Percentiles rank a stretch among this genome's conserved stretches.
Conservation (phyloP, 2,113 vertebrate species). For the Sphaerodactylus townsendi region DNA sequence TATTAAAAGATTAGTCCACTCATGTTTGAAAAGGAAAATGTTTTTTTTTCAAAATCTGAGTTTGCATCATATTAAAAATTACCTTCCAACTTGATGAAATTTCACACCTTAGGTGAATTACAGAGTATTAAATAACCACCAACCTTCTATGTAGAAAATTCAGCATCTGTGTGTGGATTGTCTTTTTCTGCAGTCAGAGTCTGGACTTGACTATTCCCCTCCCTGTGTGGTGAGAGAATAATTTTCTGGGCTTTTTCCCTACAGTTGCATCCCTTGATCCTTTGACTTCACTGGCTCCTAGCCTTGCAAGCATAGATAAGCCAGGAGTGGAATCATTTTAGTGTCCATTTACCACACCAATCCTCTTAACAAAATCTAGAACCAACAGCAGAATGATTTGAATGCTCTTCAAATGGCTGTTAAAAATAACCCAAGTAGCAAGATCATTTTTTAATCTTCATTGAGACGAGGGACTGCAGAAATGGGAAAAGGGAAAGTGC, state of each 20-base stretch:
- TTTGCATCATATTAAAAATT: constrained; percentile 53
- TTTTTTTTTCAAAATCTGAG: constrained; percentile 24
- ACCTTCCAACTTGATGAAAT: constrained; percentile 53
- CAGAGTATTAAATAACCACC: neutral
- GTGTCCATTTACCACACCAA: no score
- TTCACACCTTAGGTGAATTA: constrained; percentile 2
- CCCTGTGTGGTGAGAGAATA: neutral
- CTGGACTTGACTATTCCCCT: neutral
- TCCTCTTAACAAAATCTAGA: no score
- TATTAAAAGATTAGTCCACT: constrained; percentile 58
- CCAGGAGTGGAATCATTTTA: neutral
- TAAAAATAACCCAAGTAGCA: neutral
- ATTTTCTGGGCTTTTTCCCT: neutral
- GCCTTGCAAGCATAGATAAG: neutral
- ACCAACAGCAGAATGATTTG: neutral
- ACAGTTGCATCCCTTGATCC: neutral
- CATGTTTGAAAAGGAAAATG: constrained; percentile 56
- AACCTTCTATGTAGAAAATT: neutral
- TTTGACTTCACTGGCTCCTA: no score
- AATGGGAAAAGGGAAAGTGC: rapidly evolving
- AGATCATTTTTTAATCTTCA: neutral
- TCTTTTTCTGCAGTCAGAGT: neutral
- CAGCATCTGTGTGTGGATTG: neutral
- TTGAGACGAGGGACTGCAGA: neutral
- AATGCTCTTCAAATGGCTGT: neutral